These are phyloP conservation scores for Pseudopipra pipra DNA, from an alignment of 2,113 vertebrate genomes.

Conservation along the genomic window DNA sequence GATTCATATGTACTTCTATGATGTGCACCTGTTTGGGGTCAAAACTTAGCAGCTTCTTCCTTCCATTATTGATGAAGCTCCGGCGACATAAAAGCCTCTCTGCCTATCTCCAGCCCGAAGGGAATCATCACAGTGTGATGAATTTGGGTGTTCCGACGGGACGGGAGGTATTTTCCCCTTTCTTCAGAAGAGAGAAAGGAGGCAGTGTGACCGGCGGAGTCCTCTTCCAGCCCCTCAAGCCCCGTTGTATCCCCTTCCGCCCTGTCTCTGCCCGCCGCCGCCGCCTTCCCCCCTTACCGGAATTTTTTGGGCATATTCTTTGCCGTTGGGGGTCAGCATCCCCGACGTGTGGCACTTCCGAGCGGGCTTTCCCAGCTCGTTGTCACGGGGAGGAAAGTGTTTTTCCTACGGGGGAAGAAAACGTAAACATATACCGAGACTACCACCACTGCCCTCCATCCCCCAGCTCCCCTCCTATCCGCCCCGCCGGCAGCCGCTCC, in stretches of 20 bases:
- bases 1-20: neutral
- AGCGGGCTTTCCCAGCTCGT: constrained; percentile 69
- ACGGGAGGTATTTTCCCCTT: too few relatives aligned
- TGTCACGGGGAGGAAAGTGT: constrained; percentile 70
- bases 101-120: neutral
- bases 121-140: neutral
- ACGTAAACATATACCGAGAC: neutral
- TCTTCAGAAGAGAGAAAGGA: neutral
- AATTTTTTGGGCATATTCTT: constrained; percentile 75
- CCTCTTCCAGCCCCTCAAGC: neutral
- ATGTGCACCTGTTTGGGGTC: neutral
- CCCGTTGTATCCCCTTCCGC: rapidly evolving
- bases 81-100: neutral
- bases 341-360: constrained; percentile 79
- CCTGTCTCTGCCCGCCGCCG: neutral
- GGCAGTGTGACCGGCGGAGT: rapidly evolving
- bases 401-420: constrained; percentile 69
- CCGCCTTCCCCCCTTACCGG: constrained; percentile 32
- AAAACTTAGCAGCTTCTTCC: neutral
- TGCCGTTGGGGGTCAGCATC: constrained; percentile 75
- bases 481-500: neutral
- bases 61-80: neutral
- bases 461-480: too few relatives aligned
- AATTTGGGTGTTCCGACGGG: neutral
- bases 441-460: too few relatives aligned